Conservation (phyloP, 1,140 invertebrate species). For the Heliconius melpomene region DNA sequence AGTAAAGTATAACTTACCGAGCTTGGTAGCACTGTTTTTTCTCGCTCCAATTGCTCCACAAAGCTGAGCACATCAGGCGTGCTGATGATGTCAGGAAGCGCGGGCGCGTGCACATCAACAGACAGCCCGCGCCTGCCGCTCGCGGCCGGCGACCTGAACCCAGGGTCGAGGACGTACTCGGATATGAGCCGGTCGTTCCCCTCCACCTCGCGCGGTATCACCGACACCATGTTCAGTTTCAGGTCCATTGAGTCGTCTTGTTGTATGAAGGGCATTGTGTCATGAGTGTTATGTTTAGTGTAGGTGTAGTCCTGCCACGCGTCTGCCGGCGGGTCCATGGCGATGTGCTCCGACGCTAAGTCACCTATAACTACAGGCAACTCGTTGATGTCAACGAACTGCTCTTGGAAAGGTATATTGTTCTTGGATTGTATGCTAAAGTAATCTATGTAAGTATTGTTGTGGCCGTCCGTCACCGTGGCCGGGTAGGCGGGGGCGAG, state of each 20-base stretch:
- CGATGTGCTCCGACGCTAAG: conserved; percentile 53
- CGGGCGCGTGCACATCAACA: conserved; percentile 39
- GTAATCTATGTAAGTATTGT: conserved; percentile 49
- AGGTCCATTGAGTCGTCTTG: conserved; percentile 68
- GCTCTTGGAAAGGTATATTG: conserved; percentile 59
- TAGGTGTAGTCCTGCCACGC: conserved; percentile 56
- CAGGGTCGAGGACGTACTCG: conserved; percentile 55
- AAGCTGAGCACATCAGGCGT: conserved; percentile 72
- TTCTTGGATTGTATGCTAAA: conserved; percentile 40
- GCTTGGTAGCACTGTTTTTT: conserved; percentile 52
- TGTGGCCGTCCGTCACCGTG: conserved; percentile 31
- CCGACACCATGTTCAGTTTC: conserved; percentile 54
- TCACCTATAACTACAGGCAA: conserved; percentile 68
- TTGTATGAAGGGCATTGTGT: conserved; percentile 67
- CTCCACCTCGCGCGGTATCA: conserved; percentile 65
- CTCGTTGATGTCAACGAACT: conserved; percentile 61
- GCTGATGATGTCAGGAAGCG: conserved; percentile 54
- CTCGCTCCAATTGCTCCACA: conserved; percentile 71
- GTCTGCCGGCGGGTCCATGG: conserved; percentile 45
- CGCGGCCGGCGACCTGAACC: background rate
- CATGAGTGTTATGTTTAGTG: conserved; percentile 53
- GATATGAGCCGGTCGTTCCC: conserved; percentile 57
- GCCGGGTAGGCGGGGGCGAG: background rate
- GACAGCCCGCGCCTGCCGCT: conserved; percentile 47
- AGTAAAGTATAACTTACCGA: conserved; percentile 46